Conservation (phyloP, 2,797 vertebrate genomes). For the Taenioides sp. region DNA sequence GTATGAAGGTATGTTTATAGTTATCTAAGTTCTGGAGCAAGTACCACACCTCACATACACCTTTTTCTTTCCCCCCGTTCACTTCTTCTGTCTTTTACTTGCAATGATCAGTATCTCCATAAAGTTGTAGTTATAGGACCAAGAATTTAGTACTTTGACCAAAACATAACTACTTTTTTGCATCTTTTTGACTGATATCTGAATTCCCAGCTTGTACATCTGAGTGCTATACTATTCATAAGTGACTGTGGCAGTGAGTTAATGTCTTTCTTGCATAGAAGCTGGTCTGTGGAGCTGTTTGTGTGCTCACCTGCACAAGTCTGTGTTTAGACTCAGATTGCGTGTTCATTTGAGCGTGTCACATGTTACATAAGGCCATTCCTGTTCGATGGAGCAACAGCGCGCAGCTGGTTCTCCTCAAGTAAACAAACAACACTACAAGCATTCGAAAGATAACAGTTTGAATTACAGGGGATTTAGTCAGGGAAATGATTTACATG, state of each 20-base stretch:
- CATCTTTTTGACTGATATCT: neutral
- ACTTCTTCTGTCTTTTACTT: too few species aligned
- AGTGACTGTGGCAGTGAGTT: neutral
- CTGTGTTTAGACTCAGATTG: slow-evolving; percentile 38
- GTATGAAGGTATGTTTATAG: too few species aligned
- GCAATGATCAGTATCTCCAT: too few species aligned
- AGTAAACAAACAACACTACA: slow-evolving; percentile 39
- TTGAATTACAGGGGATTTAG: neutral
- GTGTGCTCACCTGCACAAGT: slow-evolving; percentile 35
- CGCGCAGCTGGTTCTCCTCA: slow-evolving; percentile 31
- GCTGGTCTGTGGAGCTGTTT: slow-evolving; percentile 12
- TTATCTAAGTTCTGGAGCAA: too few species aligned
- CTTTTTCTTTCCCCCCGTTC: too few species aligned
- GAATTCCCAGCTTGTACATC: neutral
- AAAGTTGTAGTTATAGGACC: neutral
- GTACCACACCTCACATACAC: too few species aligned
- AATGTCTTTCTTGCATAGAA: neutral
- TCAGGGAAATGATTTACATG: neutral
- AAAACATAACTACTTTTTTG: neutral
- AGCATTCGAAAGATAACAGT: slow-evolving; percentile 13
- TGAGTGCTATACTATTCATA: neutral
- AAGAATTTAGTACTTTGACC: neutral
- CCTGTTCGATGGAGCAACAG: slow-evolving; percentile 30
- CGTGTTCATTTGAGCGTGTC: slow-evolving; percentile 34
- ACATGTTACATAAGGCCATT: slow-evolving; percentile 31